These are phyloP conservation scores for Oxystoma pomonae DNA, from an alignment of 2,888 invertebrate genomes.

Conservation along the genomic window DNA sequence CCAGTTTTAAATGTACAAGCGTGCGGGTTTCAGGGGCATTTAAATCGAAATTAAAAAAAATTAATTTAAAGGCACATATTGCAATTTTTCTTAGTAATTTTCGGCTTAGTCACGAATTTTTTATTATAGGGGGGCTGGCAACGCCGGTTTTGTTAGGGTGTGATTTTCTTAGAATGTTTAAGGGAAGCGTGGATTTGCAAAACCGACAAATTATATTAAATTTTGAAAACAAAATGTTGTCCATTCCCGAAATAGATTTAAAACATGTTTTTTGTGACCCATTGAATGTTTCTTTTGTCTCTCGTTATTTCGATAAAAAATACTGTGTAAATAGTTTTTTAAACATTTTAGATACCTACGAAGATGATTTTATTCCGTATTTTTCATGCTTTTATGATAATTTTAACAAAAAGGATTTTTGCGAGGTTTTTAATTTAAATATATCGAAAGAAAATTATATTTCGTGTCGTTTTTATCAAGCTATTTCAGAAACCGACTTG, in stretches of 20 bases:
- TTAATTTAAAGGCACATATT: not conserved
- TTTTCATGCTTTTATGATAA: not conserved
- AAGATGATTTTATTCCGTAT: not conserved
- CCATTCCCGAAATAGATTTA: too few species aligned
- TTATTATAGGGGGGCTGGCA: not conserved
- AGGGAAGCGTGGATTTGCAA: conserved; percentile 5
- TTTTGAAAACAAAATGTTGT: not conserved
- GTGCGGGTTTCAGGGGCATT: conserved; percentile 8
- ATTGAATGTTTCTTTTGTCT: not conserved
- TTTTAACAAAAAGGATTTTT: not conserved
- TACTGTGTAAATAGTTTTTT: not conserved
- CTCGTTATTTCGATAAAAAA: not conserved
- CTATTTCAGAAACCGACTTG: not conserved
- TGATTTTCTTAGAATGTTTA: conserved; percentile 7
- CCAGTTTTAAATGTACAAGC: conserved; percentile 7
- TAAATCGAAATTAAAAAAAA: conserved; percentile 1
- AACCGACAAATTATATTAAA: conserved; percentile 6
- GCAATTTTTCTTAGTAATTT: conserved; percentile 1
- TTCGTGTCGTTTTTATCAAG: not conserved
- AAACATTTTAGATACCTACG: not conserved
- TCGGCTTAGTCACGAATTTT: conserved; percentile 1
- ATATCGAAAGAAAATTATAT: not conserved
- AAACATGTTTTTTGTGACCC: too few species aligned
- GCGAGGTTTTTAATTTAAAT: not conserved
- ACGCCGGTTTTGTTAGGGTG: not conserved